Conservation (phyloP, 2,113 vertebrate species). For the Alligator sinensis region DNA sequence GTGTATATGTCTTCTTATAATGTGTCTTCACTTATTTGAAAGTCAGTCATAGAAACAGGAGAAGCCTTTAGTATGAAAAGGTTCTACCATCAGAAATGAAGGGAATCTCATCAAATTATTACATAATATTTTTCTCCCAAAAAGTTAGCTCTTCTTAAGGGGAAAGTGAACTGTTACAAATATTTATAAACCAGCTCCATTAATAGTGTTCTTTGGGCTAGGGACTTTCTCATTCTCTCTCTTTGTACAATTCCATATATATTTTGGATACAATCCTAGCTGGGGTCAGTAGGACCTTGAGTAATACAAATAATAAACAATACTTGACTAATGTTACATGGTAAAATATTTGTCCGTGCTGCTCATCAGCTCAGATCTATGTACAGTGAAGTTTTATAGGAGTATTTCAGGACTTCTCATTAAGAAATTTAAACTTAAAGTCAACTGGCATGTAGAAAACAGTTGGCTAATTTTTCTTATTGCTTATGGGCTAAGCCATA, state of each 20-base stretch:
- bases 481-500: not conserved
- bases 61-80: fast-evolving
- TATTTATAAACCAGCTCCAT: not conserved
- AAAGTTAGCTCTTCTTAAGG: not conserved
- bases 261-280: constrained; percentile 20
- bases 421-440: constrained; percentile 30
- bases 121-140: not conserved
- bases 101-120: not conserved
- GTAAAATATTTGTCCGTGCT: not conserved
- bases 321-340: not conserved
- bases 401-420: constrained; percentile 19
- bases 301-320: not conserved
- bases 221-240: not conserved
- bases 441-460: constrained; percentile 6
- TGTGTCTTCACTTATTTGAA: not conserved
- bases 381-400: constrained; percentile 7
- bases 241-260: not conserved
- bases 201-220: not conserved
- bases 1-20: not conserved
- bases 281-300: not conserved
- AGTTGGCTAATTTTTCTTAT: not conserved
- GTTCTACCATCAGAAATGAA: not conserved
- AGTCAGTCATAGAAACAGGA: not conserved
- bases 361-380: not conserved
- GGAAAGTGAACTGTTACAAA: not conserved